Evolutionary conservation across 2,888 invertebrate species (phyloP), one percentile per base, ranked within the genome.

Genomic region (Heterodera filipjevi): DNA sequence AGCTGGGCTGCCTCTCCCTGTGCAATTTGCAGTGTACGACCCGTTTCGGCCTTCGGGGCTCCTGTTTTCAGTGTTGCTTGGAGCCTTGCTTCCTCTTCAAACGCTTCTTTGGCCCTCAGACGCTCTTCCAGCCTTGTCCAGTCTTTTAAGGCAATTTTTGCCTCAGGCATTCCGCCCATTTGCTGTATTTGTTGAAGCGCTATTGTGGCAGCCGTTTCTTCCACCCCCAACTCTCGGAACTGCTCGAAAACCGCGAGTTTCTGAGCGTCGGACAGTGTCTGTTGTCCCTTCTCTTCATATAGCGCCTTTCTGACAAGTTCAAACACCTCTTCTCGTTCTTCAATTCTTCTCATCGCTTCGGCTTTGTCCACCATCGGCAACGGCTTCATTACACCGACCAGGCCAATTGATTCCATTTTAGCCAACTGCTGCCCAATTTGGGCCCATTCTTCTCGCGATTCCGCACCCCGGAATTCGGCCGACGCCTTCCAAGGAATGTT

Each of bases 381-480:
- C 19, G 16, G 49, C 49, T 49, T 49, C 49, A 49, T 3, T 19
- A 49, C 49, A 19, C 49, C 49, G 16, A 49, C 49, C 10, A 53
- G 44, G 53, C 71, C 30, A 35, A 46, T 66, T 76, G 59, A 3
- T 19, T 30, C 44, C 66, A 77, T 33, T 70, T 66, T 74, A 27
- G 33, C 1, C 44, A 27, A 27, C 16, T 70, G 59, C 30, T 46
- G 30, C 35, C 44, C 33, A 53, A 64, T 44, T 66, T 39, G 16
- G 16, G 53, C 32, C 66, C 33, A 35, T 49, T 66, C 33, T 49
- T 49, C 49, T 12, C 16, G 49, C 49, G 49, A 27, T 39, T 39
- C 39, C 64, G 64, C 12, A 8, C 64, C 27, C 16, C 27, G 22
- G 64, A 8, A 64, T 27, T 64, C n/a, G 2, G 27, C n/a, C 16